A percentile compares a stretch with the other conserved stretches of the same genome.
Conservation (phyloP, 2,113 vertebrate species). For the Ciconia maguari region DNA sequence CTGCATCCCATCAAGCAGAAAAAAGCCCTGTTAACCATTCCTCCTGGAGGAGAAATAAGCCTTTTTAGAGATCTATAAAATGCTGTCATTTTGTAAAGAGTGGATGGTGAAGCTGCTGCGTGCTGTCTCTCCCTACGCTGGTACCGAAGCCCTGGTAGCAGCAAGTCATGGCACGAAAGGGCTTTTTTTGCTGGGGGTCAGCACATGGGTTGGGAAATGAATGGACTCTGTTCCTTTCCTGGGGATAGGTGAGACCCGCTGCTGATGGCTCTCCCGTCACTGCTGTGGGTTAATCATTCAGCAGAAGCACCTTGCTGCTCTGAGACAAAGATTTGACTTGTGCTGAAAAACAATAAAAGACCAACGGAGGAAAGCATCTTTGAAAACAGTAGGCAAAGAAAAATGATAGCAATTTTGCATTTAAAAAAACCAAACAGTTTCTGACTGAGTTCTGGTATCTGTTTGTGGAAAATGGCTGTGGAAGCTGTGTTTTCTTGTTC, state of each 20-base stretch:
- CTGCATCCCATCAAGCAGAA: background rate
- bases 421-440: background rate
- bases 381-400: background rate
- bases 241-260: rapidly evolving
- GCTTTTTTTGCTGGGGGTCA: background rate
- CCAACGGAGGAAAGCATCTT: background rate
- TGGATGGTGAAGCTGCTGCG: background rate
- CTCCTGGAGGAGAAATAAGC: background rate
- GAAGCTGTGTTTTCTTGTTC: background rate
- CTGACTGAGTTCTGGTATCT: background rate
- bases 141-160: background rate
- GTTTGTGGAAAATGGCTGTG: background rate
- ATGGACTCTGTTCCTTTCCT: background rate
- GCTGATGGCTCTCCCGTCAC: background rate
- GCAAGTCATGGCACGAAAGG: background rate
- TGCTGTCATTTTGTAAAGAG: background rate
- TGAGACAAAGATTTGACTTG: background rate
- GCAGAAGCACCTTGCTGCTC: background rate
- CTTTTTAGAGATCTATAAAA: background rate
- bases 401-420: background rate
- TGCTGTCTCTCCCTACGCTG: background rate
- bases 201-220: background rate
- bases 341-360: background rate
- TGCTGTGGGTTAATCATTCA: background rate
- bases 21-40: background rate